These are phyloP conservation scores for Agraylea sexmaculata DNA, from an alignment of 1,140 invertebrate species.

Conservation along the genomic window DNA sequence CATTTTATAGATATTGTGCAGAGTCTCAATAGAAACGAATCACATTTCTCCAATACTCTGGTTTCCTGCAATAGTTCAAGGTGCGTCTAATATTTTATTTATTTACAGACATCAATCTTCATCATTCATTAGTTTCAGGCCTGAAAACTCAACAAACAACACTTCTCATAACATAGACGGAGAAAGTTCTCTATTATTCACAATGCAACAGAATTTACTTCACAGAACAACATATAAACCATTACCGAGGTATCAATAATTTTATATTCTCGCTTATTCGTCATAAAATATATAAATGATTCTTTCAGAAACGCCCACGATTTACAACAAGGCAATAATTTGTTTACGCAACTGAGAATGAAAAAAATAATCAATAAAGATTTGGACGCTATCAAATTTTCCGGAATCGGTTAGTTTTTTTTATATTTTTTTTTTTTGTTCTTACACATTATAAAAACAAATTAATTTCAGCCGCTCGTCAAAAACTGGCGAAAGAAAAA, in stretches of 20 bases:
- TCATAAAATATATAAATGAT: too few relatives aligned
- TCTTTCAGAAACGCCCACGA: too few relatives aligned
- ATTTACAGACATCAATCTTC: too few relatives aligned
- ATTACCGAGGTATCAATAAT: conserved; percentile 10
- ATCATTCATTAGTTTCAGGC: too few relatives aligned
- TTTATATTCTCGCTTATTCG: not conserved
- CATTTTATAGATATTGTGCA: too few relatives aligned
- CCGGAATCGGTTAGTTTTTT: conserved; percentile 15
- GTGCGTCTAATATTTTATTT: too few relatives aligned
- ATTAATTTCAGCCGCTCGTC: conserved; percentile 11
- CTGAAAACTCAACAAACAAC: too few relatives aligned
- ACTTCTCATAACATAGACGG: too few relatives aligned
- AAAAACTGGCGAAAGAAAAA: conserved; percentile 7
- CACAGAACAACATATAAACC: conserved; percentile 16
- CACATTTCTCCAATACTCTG: too few relatives aligned
- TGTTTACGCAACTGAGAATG: conserved; percentile 15
- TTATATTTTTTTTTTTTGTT: not conserved
- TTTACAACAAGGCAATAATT: not conserved
- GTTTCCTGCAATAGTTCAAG: too few relatives aligned
- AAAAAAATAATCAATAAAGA: conserved; percentile 17
- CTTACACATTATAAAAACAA: not conserved
- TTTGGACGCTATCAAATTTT: conserved; percentile 14
- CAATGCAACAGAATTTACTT: conserved; percentile 12
- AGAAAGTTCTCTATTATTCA: conserved; percentile 17
- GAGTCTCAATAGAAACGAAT: too few relatives aligned